phyloP scores from a whole-genome alignment of 2,113 vertebrate genomes.

The Festucalex cinctus region DNA sequence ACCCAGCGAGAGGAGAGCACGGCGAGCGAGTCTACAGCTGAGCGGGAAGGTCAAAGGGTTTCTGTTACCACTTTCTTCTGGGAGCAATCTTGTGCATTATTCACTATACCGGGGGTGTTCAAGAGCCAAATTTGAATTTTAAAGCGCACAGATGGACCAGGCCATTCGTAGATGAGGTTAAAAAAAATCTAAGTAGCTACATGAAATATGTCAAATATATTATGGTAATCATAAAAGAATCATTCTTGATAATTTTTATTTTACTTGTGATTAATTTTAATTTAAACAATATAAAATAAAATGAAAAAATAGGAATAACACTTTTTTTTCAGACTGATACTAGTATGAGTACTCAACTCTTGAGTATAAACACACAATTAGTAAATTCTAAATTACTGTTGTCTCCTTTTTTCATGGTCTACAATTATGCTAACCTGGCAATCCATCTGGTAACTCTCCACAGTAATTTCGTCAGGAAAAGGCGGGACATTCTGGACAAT shows the following conservation, averaged over 20 bases:
- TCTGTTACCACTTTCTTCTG: constrained; percentile 63
- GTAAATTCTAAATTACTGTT: too few relatives aligned
- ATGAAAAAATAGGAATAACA: too few relatives aligned
- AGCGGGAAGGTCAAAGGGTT: constrained; percentile 68
- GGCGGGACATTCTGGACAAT: too few relatives aligned
- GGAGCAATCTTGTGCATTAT: constrained; percentile 60
- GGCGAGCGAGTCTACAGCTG: constrained; percentile 66
- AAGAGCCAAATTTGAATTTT: background rate
- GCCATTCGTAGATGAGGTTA: background rate
- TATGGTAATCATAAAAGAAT: background rate
- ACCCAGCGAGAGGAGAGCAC: constrained; percentile 46
- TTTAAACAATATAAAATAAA: background rate
- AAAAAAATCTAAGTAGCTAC: background rate
- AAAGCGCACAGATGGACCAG: background rate
- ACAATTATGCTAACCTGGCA: too few relatives aligned
- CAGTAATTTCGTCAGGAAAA: too few relatives aligned
- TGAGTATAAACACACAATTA: too few relatives aligned
- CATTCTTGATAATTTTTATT: background rate
- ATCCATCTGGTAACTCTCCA: too few relatives aligned
- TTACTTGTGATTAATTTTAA: background rate
- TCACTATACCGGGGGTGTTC: constrained; percentile 17
- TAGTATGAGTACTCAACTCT: too few relatives aligned
- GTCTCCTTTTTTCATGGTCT: too few relatives aligned
- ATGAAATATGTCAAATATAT: background rate
- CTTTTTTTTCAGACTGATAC: too few relatives aligned